Conservation (phyloP, 2,113 vertebrate genomes). For the Carlito syrichta region DNA sequence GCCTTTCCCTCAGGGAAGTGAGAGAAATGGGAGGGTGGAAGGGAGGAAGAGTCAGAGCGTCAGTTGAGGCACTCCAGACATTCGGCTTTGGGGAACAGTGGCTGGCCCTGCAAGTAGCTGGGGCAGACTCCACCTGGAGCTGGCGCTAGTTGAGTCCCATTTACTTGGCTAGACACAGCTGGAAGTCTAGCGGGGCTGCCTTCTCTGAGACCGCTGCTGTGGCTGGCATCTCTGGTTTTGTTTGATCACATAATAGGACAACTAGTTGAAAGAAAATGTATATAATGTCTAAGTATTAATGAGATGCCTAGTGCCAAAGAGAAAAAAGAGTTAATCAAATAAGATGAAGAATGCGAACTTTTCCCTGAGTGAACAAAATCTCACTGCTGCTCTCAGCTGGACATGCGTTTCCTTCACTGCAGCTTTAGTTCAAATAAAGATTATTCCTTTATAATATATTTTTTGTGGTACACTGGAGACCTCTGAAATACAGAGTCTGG, state of each 20-base stretch:
- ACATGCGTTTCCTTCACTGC: slow-evolving; percentile 77
- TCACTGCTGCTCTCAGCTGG: slow-evolving; percentile 97
- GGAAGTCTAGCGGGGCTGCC: not conserved
- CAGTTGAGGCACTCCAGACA: not conserved
- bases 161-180: not conserved
- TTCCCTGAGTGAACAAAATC: slow-evolving; percentile 83
- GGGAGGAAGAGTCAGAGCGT: not conserved
- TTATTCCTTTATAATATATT: slow-evolving; percentile 81
- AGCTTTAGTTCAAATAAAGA: slow-evolving; percentile 74
- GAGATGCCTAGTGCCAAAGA: slow-evolving; percentile 56
- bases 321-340: slow-evolving; percentile 56
- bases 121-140: not conserved
- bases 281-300: slow-evolving; percentile 72
- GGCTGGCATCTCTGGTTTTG: not conserved
- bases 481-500: slow-evolving; percentile 79
- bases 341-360: slow-evolving; percentile 63
- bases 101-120: not conserved
- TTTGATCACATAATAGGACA: slow-evolving; percentile 56
- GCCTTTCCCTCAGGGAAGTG: not conserved
- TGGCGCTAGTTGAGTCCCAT: not conserved
- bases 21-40: not conserved
- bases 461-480: slow-evolving; percentile 81
- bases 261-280: slow-evolving; percentile 63
- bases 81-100: not conserved
- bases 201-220: rapidly evolving